A percentile compares a stretch with the other conserved stretches of the same genome.
These are phyloP conservation scores for Melanargia galathea DNA, from an alignment of 2,888 invertebrate genomes.

Conservation along the genomic window DNA sequence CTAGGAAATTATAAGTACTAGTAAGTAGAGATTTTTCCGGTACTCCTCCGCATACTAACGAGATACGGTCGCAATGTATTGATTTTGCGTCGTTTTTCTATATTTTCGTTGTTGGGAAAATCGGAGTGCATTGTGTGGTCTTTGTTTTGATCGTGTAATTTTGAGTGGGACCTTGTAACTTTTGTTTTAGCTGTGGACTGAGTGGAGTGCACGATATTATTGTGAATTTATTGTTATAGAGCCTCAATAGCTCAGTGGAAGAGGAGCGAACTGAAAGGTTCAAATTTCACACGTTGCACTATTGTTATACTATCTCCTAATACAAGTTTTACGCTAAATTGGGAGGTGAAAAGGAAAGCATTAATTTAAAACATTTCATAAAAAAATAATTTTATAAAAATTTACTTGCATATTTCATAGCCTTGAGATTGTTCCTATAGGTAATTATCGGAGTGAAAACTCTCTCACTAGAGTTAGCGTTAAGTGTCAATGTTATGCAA, in stretches of 20 bases:
- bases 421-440: no score
- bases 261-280: no score
- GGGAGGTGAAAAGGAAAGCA: no score
- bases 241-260: background rate
- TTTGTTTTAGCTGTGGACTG: slow-evolving; percentile 2
- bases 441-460: no score
- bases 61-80: slow-evolving; percentile 31
- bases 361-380: no score
- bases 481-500: no score
- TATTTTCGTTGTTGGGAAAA: slow-evolving; percentile 8
- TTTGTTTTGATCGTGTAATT: slow-evolving; percentile 2
- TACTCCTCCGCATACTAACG: slow-evolving; percentile 35
- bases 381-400: no score
- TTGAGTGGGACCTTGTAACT: background rate
- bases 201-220: background rate
- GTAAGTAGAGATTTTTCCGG: slow-evolving; percentile 40
- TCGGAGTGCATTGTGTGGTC: background rate
- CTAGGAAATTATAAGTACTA: slow-evolving; percentile 41
- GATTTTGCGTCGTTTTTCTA: slow-evolving; percentile 27
- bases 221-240: background rate
- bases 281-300: no score
- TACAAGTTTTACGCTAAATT: no score
- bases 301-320: no score
- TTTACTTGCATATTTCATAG: no score
- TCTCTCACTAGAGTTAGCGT: no score